These are phyloP conservation scores for Chrysolina oricalcia DNA, from an alignment of 2,888 invertebrate genomes.

Conservation along the genomic window DNA sequence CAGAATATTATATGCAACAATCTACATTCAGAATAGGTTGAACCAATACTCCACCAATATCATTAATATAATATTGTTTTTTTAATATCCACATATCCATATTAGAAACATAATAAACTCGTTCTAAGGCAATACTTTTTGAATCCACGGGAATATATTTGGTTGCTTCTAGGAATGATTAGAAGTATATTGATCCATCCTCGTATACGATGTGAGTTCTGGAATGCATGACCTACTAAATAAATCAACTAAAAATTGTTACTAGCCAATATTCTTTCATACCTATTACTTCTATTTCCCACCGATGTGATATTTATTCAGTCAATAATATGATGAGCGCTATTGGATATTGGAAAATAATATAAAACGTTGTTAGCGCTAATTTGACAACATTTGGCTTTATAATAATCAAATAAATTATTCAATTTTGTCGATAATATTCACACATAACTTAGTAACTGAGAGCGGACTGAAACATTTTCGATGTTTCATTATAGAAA, in stretches of 20 bases:
- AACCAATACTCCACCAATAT: too few relatives aligned
- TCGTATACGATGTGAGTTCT: not conserved
- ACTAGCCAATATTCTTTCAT: not conserved
- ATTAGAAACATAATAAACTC: too few relatives aligned
- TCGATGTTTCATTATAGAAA: too few relatives aligned
- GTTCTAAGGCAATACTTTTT: too few relatives aligned
- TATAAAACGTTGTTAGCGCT: not conserved
- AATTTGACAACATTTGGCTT: conserved; percentile 5
- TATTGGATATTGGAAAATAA: not conserved
- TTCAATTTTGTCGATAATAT: not conserved
- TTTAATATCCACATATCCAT: too few relatives aligned
- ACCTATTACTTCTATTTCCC: not conserved
- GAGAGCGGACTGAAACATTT: too few relatives aligned
- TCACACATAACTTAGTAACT: too few relatives aligned
- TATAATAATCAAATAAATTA: not conserved
- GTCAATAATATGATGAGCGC: not conserved
- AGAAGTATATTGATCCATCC: not conserved
- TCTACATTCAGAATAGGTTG: too few relatives aligned
- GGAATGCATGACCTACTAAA: not conserved
- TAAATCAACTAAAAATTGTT: not conserved
- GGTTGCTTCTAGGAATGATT: not conserved
- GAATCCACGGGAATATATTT: not conserved
- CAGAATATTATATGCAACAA: too few relatives aligned
- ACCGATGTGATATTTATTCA: not conserved
- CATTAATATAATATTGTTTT: too few relatives aligned